Evolutionary conservation across 2,888 invertebrate genomes (phyloP).

Genomic region (Nematopogon swammerdamellus): DNA sequence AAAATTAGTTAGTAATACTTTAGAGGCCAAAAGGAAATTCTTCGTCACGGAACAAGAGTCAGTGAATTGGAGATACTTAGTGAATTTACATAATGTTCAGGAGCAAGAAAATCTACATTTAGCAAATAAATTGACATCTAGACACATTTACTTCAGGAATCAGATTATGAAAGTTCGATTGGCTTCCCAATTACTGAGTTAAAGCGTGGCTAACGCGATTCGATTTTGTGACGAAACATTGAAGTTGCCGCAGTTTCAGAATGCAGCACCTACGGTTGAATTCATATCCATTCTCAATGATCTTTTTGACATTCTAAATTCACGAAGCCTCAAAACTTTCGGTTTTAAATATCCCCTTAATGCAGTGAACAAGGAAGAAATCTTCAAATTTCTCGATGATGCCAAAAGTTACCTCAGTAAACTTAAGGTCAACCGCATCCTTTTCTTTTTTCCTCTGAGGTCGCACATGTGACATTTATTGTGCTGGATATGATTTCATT

Average conservation of each 20-base stretch:
- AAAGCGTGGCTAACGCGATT: background rate
- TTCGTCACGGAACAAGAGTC: background rate
- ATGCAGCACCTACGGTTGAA: background rate
- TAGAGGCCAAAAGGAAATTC: background rate
- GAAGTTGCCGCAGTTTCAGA: background rate
- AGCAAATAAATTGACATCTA: background rate
- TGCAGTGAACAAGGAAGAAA: too few species aligned
- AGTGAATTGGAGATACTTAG: background rate
- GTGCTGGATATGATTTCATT: too few species aligned
- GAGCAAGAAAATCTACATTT: background rate
- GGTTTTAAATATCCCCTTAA: too few species aligned
- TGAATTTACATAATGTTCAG: constrained; percentile 1
- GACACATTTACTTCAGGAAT: background rate
- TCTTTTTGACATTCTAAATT: background rate
- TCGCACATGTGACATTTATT: too few species aligned
- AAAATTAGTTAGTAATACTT: constrained; percentile 2
- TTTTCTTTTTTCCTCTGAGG: background rate
- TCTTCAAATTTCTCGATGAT: too few species aligned
- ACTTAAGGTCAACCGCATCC: background rate
- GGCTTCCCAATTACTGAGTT: background rate
- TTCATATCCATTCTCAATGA: background rate
- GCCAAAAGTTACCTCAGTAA: constrained; percentile 1
- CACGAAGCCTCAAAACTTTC: background rate
- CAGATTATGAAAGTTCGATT: background rate
- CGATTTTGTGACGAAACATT: background rate